Percentiles rank a stretch among this genome's conserved stretches.
phyloP scores from a whole-genome alignment of 2,888 invertebrate genomes.

The Harmothoe impar region DNA sequence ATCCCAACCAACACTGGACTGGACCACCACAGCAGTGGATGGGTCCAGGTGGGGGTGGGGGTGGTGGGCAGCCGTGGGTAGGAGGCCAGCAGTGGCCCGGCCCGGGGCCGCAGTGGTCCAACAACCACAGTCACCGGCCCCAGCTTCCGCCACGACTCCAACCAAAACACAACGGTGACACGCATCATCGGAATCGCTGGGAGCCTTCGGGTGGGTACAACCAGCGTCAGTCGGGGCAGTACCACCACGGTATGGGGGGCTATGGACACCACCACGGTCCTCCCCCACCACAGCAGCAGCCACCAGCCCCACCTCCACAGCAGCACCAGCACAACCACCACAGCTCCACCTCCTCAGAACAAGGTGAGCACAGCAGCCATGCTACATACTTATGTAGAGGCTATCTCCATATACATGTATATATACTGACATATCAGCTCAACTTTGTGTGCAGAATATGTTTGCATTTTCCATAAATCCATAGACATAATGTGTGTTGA shows the following conservation, averaged over 20 bases:
- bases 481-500: too few relatives aligned
- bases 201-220: neutral
- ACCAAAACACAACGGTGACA: conserved; percentile 43
- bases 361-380: too few relatives aligned
- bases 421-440: too few relatives aligned
- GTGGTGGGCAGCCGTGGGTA: neutral
- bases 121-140: conserved; percentile 53
- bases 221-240: conserved; percentile 43
- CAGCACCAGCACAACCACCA: conserved; percentile 44
- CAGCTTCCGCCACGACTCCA: conserved; percentile 44
- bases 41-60: conserved; percentile 55
- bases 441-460: too few relatives aligned
- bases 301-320: neutral
- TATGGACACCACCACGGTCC: conserved; percentile 48
- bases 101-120: conserved; percentile 51
- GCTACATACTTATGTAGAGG: neutral
- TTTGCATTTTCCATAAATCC: too few relatives aligned
- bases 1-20: conserved; percentile 51
- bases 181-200: conserved; percentile 49
- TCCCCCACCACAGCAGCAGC: neutral
- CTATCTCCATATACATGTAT: too few relatives aligned
- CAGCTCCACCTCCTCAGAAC: neutral
- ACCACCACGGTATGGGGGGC: conserved; percentile 21
- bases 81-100: conserved; percentile 54
- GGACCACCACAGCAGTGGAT: conserved; percentile 53